Evolutionary conservation across 2,113 vertebrate genomes (phyloP).

Genomic region (Argyrosomus japonicus): DNA sequence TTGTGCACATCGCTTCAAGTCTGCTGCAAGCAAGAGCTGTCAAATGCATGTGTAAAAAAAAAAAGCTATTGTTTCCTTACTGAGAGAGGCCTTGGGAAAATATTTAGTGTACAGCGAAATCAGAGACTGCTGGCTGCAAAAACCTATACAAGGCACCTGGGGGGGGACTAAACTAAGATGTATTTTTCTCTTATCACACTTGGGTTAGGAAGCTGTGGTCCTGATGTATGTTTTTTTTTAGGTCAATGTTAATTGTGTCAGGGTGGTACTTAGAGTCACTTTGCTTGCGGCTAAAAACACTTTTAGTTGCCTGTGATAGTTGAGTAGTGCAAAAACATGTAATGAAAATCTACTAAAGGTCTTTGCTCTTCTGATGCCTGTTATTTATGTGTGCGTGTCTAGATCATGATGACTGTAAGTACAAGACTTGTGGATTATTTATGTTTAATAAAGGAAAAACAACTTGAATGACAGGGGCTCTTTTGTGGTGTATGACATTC

Average conservation of each 20-base stretch:
- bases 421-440: neutral
- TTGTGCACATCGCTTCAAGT: constrained; percentile 69
- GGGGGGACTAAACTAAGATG: constrained; percentile 2
- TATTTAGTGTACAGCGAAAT: constrained; percentile 55
- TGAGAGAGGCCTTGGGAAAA: constrained; percentile 65
- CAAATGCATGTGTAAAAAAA: constrained; percentile 66
- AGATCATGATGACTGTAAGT: neutral
- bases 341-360: neutral
- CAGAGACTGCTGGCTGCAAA: constrained; percentile 54
- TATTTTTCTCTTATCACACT: constrained; percentile 35
- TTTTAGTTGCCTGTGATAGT: neutral
- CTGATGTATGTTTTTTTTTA: neutral
- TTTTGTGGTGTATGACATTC: neutral
- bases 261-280: neutral
- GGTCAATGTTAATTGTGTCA: constrained; percentile 42
- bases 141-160: constrained; percentile 41
- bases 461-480: neutral
- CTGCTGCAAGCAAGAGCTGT: constrained; percentile 76
- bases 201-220: constrained; percentile 25
- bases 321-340: neutral
- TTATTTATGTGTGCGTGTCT: neutral
- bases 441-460: neutral
- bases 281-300: neutral
- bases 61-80: constrained; percentile 71
- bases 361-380: neutral